Conservation (phyloP, 1,140 invertebrate species). For the Sitobion miscanthi region DNA sequence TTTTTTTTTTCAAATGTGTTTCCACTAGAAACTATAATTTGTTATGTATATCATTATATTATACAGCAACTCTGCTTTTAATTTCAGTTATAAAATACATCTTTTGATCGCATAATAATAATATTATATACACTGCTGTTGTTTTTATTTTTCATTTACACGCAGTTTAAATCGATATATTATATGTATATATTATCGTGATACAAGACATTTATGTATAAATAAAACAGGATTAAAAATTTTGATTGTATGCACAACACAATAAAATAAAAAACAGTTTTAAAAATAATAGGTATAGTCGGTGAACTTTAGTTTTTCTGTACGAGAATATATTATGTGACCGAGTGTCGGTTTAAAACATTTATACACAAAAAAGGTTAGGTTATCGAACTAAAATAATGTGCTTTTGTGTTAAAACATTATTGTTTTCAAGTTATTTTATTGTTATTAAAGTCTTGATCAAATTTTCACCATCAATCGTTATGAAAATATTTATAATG, state of each 20-base stretch:
- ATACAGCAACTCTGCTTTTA: background rate
- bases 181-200: background rate
- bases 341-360: background rate
- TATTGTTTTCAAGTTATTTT: background rate
- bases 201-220: conserved; percentile 10
- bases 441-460: background rate
- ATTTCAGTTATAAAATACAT: background rate
- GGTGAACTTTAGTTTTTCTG: background rate
- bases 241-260: background rate
- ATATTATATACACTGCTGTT: background rate
- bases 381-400: background rate
- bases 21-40: background rate
- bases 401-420: conserved; percentile 8
- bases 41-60: background rate
- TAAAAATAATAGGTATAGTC: background rate
- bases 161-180: background rate
- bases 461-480: background rate
- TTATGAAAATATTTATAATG: background rate
- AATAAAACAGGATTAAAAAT: background rate
- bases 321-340: background rate
- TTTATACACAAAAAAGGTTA: background rate
- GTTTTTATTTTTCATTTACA: conserved; percentile 33
- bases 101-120: background rate
- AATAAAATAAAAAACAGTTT: background rate
- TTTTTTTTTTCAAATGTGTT: background rate